A percentile compares a stretch with the other conserved stretches of the same genome.
phyloP scores from a whole-genome alignment of 2,888 invertebrate species.

The Palloptera scutellata region DNA sequence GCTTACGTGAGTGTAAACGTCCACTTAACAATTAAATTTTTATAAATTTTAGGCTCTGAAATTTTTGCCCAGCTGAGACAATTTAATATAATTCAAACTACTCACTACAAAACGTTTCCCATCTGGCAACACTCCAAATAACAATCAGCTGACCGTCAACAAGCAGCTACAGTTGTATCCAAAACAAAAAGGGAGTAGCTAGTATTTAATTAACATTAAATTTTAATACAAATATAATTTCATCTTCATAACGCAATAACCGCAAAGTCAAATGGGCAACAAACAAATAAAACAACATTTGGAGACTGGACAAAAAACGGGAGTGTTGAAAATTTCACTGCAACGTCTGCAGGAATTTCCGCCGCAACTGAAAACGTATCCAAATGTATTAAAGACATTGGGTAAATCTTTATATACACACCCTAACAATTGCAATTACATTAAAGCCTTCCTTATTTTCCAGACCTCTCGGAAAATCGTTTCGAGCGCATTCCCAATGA shows the following conservation, averaged over 20 bases:
- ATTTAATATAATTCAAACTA: too few species aligned
- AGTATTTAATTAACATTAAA: background rate
- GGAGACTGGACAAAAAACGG: slow-evolving; percentile 95
- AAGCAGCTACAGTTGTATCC: too few species aligned
- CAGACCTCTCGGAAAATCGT: slow-evolving; percentile 90
- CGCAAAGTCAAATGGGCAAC: slow-evolving; percentile 78
- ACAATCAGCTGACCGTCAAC: background rate
- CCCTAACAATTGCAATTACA: too few species aligned
- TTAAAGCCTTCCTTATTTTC: background rate
- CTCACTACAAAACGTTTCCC: background rate
- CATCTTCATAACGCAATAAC: background rate
- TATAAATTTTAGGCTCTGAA: too few species aligned
- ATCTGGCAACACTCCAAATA: background rate
- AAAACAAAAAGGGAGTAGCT: too few species aligned
- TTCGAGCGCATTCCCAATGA: slow-evolving; percentile 80
- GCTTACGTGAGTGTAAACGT: too few species aligned
- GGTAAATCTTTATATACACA: slow-evolving; percentile 9
- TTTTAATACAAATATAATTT: too few species aligned
- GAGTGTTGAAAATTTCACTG: slow-evolving; percentile 87
- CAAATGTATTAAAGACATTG: slow-evolving; percentile 80
- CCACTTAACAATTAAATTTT: too few species aligned
- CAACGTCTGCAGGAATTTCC: slow-evolving; percentile 84
- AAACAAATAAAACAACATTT: slow-evolving; percentile 88
- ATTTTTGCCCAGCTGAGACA: too few species aligned
- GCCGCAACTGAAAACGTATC: slow-evolving; percentile 70